Evolutionary conservation across 2,797 vertebrate genomes (phyloP).

Genomic region (Gallinago stenura): DNA sequence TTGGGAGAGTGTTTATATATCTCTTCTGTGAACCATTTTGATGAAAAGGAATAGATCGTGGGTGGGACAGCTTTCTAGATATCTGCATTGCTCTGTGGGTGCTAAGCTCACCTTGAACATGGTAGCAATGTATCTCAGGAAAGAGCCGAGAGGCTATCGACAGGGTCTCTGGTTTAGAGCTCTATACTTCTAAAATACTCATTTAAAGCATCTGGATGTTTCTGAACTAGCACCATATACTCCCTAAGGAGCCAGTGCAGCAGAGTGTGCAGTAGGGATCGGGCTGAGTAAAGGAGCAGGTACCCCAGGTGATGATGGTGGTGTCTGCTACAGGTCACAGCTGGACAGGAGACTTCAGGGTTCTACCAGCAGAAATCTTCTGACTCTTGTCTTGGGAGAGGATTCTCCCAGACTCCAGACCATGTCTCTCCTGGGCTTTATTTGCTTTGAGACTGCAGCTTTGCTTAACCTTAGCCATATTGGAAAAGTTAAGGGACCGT

Average conservation of each 20-base stretch:
- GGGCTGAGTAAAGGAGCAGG: not conserved
- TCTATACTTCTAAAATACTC: rapidly evolving
- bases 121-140: not conserved
- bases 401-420: not conserved
- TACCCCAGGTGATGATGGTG: not conserved
- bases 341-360: not conserved
- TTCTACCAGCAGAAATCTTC: not conserved
- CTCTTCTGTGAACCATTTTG: not conserved
- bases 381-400: not conserved
- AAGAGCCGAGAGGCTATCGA: not conserved
- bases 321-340: not conserved
- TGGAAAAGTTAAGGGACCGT: not conserved
- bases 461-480: rapidly evolving
- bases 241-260: not conserved
- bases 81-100: rapidly evolving
- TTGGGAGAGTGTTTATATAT: not conserved
- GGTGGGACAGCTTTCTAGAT: not conserved
- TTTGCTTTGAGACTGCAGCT: not conserved
- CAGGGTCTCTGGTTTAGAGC: not conserved
- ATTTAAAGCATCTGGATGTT: not conserved
- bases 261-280: not conserved
- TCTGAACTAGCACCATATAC: not conserved
- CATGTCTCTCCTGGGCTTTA: not conserved
- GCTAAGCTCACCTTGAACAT: not conserved
- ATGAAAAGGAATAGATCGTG: not conserved